Conservation (phyloP, 1,140 invertebrate species). For the Anastrepha ludens region DNA sequence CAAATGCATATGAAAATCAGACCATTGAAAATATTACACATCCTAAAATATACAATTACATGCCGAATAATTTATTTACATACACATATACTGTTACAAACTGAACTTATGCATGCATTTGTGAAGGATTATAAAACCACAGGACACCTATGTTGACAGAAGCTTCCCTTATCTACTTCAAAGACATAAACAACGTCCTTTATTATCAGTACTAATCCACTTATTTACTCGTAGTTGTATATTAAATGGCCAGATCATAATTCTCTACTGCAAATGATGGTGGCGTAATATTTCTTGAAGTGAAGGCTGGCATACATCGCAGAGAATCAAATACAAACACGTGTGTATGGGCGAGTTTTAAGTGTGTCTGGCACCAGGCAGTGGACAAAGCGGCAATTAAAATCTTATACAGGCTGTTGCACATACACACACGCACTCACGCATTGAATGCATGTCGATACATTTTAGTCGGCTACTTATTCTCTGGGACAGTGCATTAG, state of each 20-base stretch:
- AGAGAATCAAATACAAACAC: background rate
- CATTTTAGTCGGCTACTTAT: background rate
- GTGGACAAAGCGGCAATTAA: background rate
- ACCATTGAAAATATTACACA: no score
- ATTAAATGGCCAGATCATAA: slow-evolving; percentile 29
- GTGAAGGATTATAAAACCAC: no score
- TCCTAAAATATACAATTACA: no score
- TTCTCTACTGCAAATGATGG: background rate
- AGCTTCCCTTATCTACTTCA: background rate
- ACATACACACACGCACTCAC: background rate
- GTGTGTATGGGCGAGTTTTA: background rate
- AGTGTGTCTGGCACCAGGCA: background rate
- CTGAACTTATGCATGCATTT: no score
- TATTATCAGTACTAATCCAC: slow-evolving; percentile 28
- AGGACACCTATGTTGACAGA: no score
- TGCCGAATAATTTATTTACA: no score
- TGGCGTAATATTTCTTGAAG: background rate
- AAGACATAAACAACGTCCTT: background rate
- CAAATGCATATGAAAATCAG: no score
- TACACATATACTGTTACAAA: no score
- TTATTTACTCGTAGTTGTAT: background rate
- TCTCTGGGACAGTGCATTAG: background rate
- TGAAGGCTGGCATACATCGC: background rate
- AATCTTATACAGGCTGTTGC: background rate
- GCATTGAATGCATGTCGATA: background rate